Evolutionary conservation across 2,797 vertebrate species (phyloP).

Genomic region (Lacerta agilis): DNA sequence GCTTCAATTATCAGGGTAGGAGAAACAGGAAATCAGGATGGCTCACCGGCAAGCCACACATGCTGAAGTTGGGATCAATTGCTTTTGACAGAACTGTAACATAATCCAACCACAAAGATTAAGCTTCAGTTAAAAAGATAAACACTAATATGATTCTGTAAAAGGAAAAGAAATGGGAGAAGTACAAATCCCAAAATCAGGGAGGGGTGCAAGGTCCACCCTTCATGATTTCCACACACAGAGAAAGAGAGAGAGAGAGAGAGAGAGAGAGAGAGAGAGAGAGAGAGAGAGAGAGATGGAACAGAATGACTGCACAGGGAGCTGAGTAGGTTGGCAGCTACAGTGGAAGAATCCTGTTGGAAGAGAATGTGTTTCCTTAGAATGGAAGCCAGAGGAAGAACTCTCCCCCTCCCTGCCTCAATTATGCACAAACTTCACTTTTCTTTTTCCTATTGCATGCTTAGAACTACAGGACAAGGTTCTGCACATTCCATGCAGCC

Average conservation of each 20-base stretch:
- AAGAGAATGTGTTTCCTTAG: neutral
- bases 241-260: no score
- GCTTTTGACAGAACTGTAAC: neutral
- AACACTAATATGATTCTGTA: neutral
- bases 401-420: neutral
- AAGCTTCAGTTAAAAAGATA: neutral
- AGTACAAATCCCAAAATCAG: no score
- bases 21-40: neutral
- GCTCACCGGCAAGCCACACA: neutral
- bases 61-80: neutral
- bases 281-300: neutral
- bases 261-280: no score
- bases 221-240: neutral
- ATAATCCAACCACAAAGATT: neutral
- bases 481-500: neutral
- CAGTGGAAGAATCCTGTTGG: neutral
- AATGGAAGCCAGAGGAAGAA: neutral
- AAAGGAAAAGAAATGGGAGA: neutral
- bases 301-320: neutral
- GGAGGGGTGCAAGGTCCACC: neutral
- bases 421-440: neutral
- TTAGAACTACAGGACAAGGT: neutral
- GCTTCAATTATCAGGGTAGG: neutral
- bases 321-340: neutral
- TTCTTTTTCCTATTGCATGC: neutral